Evolutionary conservation across 1,140 invertebrate species (phyloP), one percentile per base, ranked within the genome.

Genomic region (Pararge aegeria): DNA sequence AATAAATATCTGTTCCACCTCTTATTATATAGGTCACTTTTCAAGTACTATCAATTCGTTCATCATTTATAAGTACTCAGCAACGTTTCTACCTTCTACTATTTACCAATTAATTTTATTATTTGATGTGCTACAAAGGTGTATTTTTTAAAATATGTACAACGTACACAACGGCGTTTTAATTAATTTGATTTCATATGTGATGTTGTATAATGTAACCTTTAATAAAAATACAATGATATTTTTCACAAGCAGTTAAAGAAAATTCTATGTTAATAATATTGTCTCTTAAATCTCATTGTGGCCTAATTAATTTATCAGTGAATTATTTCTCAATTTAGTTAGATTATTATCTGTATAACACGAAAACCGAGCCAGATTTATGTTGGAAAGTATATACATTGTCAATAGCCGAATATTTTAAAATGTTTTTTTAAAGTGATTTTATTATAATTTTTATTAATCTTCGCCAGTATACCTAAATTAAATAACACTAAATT

Each of bases 371-470:
- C 5, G 27, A 27, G 10, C 9, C 30, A 34, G 7, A 34, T 10
- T 34, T 12, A 34, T 34, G 12, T n/a, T 12, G 4, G 12, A 10
- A 34, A n/a, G 0, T 34, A 6, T 10, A 3, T 10, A 34, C n/a
- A n/a, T 34, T 34, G n/a, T 34, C 12, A 34, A 27, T 7, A 7
- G 4, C 30, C 30, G 12, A 34, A 10, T 34, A 3, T 12, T 34
- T 12, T 6, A 34, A 5, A 30, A 34, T 10, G 10, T 7, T 10
- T 34, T 34, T 34, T 10, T 12, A 34, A 34, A 34, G 3, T 12
- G 0, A 4, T 16, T 30, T 34, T 51, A n/a, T n/a, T n/a, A n/a
- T n/a, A n/a, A n/a, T 51, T 51, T 34, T 34, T 51, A 34, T 34
- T 34, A 34, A 34, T 34, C 30, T 12, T 12, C 30, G 30, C 10